These are phyloP conservation scores for Phenganax marumi DNA, from an alignment of 92 coral and sea anemone genomes.

Conservation along the genomic window DNA sequence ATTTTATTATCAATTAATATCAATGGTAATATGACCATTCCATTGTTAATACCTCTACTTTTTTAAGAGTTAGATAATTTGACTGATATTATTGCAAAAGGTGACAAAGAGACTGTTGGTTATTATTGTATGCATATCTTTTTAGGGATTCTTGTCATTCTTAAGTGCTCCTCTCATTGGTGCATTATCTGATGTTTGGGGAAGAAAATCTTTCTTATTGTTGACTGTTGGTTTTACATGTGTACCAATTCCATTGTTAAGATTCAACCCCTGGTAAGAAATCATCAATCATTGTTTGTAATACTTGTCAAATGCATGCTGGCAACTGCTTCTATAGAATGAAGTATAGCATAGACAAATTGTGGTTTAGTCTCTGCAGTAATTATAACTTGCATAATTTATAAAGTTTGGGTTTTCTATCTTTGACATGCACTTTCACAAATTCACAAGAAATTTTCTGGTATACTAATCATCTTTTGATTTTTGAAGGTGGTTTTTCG, in stretches of 20 bases:
- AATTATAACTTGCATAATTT: too few species aligned
- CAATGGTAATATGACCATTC: neutral
- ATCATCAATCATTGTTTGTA: neutral
- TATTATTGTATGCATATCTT: neutral
- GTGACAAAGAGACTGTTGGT: too few species aligned
- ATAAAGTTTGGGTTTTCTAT: too few species aligned
- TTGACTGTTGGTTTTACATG: constrained; percentile 97
- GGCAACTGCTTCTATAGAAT: neutral
- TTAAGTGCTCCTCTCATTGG: constrained; percentile 96
- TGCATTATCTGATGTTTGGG: constrained; percentile 99
- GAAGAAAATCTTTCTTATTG: constrained; percentile 90
- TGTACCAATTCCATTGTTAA: constrained; percentile 89
- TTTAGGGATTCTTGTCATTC: constrained; percentile 94
- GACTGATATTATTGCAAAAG: too few species aligned
- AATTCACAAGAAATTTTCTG: neutral
- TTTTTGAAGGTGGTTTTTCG: constrained; percentile 94
- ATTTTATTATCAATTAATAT: neutral
- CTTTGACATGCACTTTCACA: too few species aligned
- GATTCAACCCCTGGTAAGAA: constrained; percentile 96
- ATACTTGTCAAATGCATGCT: neutral
- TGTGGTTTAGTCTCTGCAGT: too few species aligned
- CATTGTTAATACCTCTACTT: neutral
- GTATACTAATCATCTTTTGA: neutral
- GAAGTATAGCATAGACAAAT: neutral
- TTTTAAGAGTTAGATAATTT: too few species aligned